Base-by-base conservation (phyloP, 2,797 vertebrate genomes). In the Acrossocheilus fasciatus region DNA sequence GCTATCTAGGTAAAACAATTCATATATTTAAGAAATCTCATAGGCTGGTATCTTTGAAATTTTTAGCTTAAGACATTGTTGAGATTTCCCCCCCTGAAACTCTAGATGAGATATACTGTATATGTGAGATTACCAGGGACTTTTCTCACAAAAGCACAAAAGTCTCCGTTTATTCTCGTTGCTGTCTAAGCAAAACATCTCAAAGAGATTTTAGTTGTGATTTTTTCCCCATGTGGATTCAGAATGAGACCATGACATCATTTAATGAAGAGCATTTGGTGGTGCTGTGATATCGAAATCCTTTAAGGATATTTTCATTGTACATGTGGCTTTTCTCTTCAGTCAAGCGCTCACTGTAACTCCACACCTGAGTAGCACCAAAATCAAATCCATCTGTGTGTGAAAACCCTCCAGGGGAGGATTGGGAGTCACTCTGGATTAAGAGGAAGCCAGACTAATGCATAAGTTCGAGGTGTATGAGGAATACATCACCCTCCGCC, bases 331-430 rank as follows among this genome's bases (percentile, higher is more conserved):
- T 73, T 80, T 85, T 80, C 20, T 73, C 74, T 43, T 66, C 64
- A 73, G 62, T 50, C 6, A 7, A 76, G 50, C 47, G 39, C 75
- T 81, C 69, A 30, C 69, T 39, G 34, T 52, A 70, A 84, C 30
- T 84, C 45, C 77, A 82, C 62, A 87, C 85, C 75, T 68, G 73
- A 83, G 54, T 17, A n/a, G n/a, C 59, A 59, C 39, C 80, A 83
- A 74, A 89, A 89, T 89, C 84, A 87, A 87, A 72, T 78, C 81
- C 88, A 89, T 81, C 57, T 89, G 88, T 86, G 45, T 82, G 50
- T 39, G 34, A 87, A 80, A 85, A 50, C 57, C 72, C 86, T 87
- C 57, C 26, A 26, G 82, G 86, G 86, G 34, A 81, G 47, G 54
- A 84, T 52, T 26, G 30, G 83, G 74, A 77, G 83, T 75, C 69